Evolutionary conservation across 2,888 invertebrate genomes (phyloP), one percentile per base, ranked within the genome.

Genomic region (Troides aeacus): DNA sequence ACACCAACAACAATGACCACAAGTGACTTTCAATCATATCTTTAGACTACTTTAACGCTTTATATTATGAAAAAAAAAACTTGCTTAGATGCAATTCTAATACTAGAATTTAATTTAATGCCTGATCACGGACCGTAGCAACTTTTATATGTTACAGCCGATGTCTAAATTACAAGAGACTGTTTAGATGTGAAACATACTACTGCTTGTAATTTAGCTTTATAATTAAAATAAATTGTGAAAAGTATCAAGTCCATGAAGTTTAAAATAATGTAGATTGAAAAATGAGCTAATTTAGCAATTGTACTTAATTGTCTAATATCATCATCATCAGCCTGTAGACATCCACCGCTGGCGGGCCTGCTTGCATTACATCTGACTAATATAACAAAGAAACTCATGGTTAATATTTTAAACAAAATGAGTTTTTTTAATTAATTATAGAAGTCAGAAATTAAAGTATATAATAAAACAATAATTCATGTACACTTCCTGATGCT

Each of bases 11-110:
- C 39, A 71, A 69, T 79, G 80, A 82, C 81, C 80, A 81, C 81
- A 84, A 85, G 90, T 91, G 90, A 90, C 90, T 87, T 80, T 74
- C 78, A 87, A 89, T 88, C 91, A 91, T 91, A 91, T 92, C 90
- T 82, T 86, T 83, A 87, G 87, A 82, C 76, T 80, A 79, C 82
- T 80, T 79, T 73, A 79, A 77, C 77, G 83, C 79, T 83, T 53
- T n/a, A n/a, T 53, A 53, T 53, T 77, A 74, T 74, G 72, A 73
- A 78, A 74, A 74, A 77, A 72, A 76, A 74, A 72, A 74, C 71
- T 78, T 73, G 80, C 81, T 81, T 79, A 62, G 74, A 53, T 71
- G 74, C 78, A 72, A 66, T 68, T 72, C 62, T 72, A 74, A 62
- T 72, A 50, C 69, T 75, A 71, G 71, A 74, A 66, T 71, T 71